These are phyloP conservation scores for Trichopria drosophilae DNA, from an alignment of 2,888 invertebrate genomes.

Conservation along the genomic window DNA sequence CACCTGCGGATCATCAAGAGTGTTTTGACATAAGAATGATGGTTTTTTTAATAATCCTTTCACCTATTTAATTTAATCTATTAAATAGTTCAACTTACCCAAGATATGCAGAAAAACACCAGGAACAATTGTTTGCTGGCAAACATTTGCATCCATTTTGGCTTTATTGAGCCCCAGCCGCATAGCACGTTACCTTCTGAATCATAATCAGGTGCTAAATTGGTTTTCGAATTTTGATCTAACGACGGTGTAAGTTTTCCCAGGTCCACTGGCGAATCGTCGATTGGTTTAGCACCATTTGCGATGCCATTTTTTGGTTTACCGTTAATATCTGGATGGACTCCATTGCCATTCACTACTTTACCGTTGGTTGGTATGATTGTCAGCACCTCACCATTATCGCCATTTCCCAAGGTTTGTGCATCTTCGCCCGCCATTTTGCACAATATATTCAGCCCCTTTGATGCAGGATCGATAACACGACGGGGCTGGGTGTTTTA, in stretches of 20 bases:
- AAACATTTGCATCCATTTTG: slow-evolving; percentile 74
- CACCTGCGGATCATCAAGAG: slow-evolving; percentile 42
- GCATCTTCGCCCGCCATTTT: slow-evolving; percentile 53
- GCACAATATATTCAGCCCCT: too few relatives aligned
- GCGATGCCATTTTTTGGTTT: too few relatives aligned
- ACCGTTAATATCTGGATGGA: too few relatives aligned
- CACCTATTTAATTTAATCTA: background rate
- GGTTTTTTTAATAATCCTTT: too few relatives aligned
- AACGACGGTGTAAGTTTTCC: slow-evolving; percentile 45
- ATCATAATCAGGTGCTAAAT: slow-evolving; percentile 50
- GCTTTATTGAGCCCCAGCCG: slow-evolving; percentile 79
- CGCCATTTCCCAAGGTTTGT: slow-evolving; percentile 49
- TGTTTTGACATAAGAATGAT: too few relatives aligned
- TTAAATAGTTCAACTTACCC: slow-evolving; percentile 62
- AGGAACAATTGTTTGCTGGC: slow-evolving; percentile 88
- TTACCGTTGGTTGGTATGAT: slow-evolving; percentile 50
- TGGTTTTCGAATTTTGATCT: slow-evolving; percentile 48
- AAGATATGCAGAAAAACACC: slow-evolving; percentile 83
- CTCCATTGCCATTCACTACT: slow-evolving; percentile 49
- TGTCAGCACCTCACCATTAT: slow-evolving; percentile 47
- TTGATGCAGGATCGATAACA: too few relatives aligned
- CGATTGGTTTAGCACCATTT: slow-evolving; percentile 49
- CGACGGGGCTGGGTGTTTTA: too few relatives aligned
- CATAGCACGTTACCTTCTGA: too few relatives aligned
- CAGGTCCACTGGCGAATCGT: slow-evolving; percentile 46